Evolutionary conservation across 35 echinoderm and acorn worm species (phyloP), one percentile per base, ranked within the genome.

Genomic region (Lytechinus variegatus): DNA sequence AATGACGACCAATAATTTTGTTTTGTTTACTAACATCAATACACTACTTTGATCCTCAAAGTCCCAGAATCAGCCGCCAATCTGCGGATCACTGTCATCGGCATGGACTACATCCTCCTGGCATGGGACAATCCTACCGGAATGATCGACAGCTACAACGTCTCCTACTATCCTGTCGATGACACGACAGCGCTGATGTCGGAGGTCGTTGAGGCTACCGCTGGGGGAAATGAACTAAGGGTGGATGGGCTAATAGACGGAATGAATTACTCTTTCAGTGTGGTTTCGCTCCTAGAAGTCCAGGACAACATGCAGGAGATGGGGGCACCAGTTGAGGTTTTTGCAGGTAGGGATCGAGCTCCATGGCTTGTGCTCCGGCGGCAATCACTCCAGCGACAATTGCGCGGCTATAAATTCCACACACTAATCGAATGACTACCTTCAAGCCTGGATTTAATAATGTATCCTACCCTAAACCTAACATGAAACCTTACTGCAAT

Each of bases 231-330:
- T 28, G 92, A 56, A 27, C 53, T 93, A 54, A 55, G n/a, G n/a
- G 27, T 93, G 54, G 27, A 33, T 55, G 92, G 10, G 3, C 92
- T 93, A 27, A 27, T 5, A 3, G 21, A 10, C 3, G 92, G 55
- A 27, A 57, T 57, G 53, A 57, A 93, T 12, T 93, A 93, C 92
- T 27, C 55, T 9, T 55, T 93, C 54, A 57, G 5, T 10, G 54
- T 93, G 9, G 53, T 93, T 19, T 93, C 92, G 9, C 92, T 55
- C n/a, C 54, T 93, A 27, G 92, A 93, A 28, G 92, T 93, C 54
- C 14, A 4, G 4, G 52, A 13, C 8, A 24, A 54, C n/a, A 9
- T 54, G 0, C 29, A 53, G 92, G 92, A 55, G 54, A 55, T 93
- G 92, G 92, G 92, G 5, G 92, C 52, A 19, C 92, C 92, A 10